Percentiles rank a stretch among this genome's conserved stretches.
phyloP scores from a whole-genome alignment of 2,797 vertebrate species.

The Micrastur ruficollis region DNA sequence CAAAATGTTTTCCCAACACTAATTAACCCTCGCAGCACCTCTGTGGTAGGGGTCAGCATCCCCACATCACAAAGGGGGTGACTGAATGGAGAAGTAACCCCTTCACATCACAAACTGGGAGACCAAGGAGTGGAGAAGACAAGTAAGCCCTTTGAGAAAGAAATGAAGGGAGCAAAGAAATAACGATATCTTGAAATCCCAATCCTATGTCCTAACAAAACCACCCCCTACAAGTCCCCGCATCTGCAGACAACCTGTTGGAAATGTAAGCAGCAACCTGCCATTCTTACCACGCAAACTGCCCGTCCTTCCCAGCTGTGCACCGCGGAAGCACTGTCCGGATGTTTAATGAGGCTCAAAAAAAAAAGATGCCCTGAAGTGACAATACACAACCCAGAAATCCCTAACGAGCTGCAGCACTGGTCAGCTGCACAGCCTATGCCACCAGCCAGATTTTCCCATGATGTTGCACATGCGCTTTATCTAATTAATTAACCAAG shows the following conservation, averaged over 20 bases:
- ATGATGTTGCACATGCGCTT: not conserved
- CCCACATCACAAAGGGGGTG: not conserved
- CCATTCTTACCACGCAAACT: not conserved
- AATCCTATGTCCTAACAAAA: not conserved
- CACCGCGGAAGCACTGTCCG: not conserved
- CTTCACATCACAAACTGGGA: not conserved
- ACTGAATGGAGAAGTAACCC: not conserved
- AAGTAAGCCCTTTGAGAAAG: not conserved
- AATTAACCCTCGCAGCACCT: not conserved
- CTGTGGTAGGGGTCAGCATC: not conserved
- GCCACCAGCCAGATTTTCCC: not conserved
- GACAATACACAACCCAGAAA: not conserved
- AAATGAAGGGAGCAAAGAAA: not conserved
- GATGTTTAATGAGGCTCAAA: not conserved
- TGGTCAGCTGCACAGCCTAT: not conserved
- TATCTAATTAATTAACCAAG: slow-evolving; percentile 34
- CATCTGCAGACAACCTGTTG: not conserved
- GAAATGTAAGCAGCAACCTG: not conserved
- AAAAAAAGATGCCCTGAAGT: not conserved
- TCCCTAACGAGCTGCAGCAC: not conserved
- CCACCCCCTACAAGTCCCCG: not conserved
- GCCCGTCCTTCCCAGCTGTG: not conserved
- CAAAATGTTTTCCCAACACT: not conserved
- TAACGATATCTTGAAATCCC: not conserved
- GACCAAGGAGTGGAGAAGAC: not conserved